Conservation (phyloP, 2,797 vertebrate species). For the Prunella strophiata region DNA sequence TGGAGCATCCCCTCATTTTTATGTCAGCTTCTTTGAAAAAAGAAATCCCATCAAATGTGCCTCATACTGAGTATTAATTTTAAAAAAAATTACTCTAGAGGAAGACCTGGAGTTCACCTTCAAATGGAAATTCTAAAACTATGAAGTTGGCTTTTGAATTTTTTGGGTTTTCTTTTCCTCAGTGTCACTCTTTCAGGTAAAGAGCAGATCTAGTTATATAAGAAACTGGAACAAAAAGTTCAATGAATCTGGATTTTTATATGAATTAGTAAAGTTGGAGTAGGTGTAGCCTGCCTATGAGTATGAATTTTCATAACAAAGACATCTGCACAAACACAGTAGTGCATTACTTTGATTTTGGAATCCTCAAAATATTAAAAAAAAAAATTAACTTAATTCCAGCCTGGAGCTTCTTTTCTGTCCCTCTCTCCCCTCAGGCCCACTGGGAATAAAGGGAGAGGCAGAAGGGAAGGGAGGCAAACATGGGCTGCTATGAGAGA, state of each 20-base stretch:
- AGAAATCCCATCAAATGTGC: background rate
- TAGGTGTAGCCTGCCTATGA: background rate
- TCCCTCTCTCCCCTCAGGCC: background rate
- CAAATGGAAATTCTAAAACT: background rate
- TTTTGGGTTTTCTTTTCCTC: accelerated
- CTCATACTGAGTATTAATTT: background rate
- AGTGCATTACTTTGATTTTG: background rate
- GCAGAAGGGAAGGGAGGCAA: background rate
- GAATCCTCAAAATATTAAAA: background rate
- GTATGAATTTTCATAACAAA: background rate
- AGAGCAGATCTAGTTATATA: background rate
- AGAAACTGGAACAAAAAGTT: background rate
- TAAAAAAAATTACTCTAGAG: background rate
- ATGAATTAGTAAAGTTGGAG: background rate
- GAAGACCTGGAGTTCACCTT: background rate
- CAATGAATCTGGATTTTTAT: background rate
- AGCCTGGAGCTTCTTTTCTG: background rate
- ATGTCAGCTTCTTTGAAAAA: background rate
- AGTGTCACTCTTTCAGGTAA: background rate
- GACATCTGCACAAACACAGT: background rate
- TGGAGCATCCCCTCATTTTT: background rate
- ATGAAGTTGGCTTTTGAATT: background rate
- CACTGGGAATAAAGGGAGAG: background rate
- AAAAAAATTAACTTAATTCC: background rate
- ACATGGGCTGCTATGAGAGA: background rate